Evolutionary conservation across 1,140 invertebrate species (phyloP), one percentile per base, ranked within the genome.

Genomic region (Drosophila kohkoa): DNA sequence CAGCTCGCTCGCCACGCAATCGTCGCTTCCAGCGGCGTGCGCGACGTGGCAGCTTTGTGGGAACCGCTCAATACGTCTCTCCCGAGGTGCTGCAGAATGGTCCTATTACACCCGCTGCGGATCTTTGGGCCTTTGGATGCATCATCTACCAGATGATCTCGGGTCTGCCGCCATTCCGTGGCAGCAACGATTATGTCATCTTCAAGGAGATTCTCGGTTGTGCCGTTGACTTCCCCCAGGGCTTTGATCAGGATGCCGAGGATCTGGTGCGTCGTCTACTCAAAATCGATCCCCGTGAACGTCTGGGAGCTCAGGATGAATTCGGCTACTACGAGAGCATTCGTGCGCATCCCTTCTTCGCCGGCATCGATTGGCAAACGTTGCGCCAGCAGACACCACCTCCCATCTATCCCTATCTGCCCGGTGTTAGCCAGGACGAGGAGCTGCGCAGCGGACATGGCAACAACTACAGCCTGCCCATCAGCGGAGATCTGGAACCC

Each of bases 21-120:
- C 72, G 70, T 30, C 70, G 55, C 55, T 28, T 15, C 38, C 28
- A 38, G 1, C 48, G 62, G 41, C 35, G 68, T 0, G n/a, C 30
- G 10, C 55, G 70, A 3, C 70, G 64, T 1, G 97, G 96, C 87
- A 99, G 98, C 90, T 99, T 99, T 93, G 98, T 99, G 4, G 99
- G 99, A n/a, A 99, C 99, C 11, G 98, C 99, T 0, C 98, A 99
- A 92, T 99, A 99, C 93, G 98, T 99, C 0, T 99, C 98, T 49
- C 99, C 99, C 5, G 99, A 99, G 93, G 94, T 99, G 11, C 93
- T 99, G 2, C 96, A 96, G 32, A 96, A 97, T 89, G 96, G 97
- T 80, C 95, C 94, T 1, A 95, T 96, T 20, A 96, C 96, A 16
- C 95, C 94, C 71, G 96, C 97, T 13, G 97, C 97, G 5, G 99